Evolutionary conservation across 2,797 vertebrate species (phyloP).

Genomic region (Psittacula derbiana): DNA sequence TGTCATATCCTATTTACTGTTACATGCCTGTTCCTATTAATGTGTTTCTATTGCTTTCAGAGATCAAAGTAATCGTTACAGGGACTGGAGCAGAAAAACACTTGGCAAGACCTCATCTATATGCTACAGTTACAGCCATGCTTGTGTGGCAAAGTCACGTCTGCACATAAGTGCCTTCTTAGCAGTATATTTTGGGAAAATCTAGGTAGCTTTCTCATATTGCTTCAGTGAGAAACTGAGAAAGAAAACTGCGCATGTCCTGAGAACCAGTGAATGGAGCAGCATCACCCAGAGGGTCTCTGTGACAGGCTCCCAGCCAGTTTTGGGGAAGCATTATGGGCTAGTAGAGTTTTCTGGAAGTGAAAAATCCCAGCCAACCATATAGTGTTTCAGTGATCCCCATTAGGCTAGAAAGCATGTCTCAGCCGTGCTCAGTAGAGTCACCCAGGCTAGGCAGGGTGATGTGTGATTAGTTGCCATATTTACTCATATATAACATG

Average conservation of each 20-base stretch:
- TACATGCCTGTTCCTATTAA: background rate
- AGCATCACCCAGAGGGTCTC: background rate
- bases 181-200: background rate
- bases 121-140: background rate
- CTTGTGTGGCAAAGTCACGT: background rate
- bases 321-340: fast-evolving
- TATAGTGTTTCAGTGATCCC: background rate
- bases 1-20: background rate
- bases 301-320: background rate
- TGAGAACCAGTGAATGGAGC: fast-evolving
- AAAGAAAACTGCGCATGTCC: background rate
- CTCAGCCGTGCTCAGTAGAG: background rate
- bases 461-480: fast-evolving
- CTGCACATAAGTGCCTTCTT: background rate
- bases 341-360: background rate
- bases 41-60: background rate
- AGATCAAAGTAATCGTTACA: background rate
- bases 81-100: background rate
- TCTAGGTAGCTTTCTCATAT: background rate
- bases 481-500: fast-evolving
- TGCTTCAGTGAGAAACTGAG: background rate
- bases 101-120: background rate
- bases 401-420: background rate
- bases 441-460: background rate
- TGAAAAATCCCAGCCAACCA: background rate